Percentiles rank a stretch among this genome's conserved stretches.
phyloP scores from a whole-genome alignment of 2,888 invertebrate species.

The Drosophila setosimentum region DNA sequence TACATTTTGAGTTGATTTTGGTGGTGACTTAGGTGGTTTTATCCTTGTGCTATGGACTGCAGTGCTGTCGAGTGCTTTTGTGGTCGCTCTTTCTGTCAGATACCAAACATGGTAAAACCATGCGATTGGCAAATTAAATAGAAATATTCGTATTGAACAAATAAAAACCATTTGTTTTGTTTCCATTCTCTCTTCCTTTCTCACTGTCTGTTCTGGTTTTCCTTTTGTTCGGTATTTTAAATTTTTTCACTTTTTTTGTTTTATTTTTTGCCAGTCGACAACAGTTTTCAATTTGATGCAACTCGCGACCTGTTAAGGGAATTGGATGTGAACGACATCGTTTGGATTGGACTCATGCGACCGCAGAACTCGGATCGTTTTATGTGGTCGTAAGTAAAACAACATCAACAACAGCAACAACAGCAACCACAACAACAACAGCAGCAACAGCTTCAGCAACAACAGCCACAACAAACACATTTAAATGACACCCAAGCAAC shows the following conservation, averaged over 20 bases:
- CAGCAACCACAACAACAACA: constrained; percentile 27
- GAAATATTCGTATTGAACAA: constrained; percentile 72
- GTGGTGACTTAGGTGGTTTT: constrained; percentile 1
- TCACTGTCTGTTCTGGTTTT: constrained; percentile 16
- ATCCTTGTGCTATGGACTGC: not conserved
- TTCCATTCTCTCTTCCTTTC: constrained; percentile 13
- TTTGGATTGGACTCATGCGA: constrained; percentile 92
- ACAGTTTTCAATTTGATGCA: constrained; percentile 91
- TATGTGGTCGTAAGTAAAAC: constrained; percentile 90
- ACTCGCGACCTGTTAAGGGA: constrained; percentile 91
- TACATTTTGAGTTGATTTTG: not conserved
- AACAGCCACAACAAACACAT: constrained; percentile 10
- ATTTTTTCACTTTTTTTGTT: constrained; percentile 17
- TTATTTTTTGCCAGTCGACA: constrained; percentile 87
- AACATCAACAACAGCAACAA: constrained; percentile 22
- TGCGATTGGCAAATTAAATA: constrained; percentile 70
- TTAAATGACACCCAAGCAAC: constrained; percentile 20
- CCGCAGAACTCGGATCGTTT: constrained; percentile 90
- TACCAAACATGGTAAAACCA: constrained; percentile 51
- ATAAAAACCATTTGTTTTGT: constrained; percentile 73
- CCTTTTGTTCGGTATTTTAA: constrained; percentile 12
- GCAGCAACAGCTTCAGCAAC: constrained; percentile 6
- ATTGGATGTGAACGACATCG: constrained; percentile 90
- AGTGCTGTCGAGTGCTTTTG: constrained; percentile 14
- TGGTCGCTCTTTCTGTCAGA: constrained; percentile 23